Evolutionary conservation across 2,888 invertebrate genomes (phyloP), one percentile per base, ranked within the genome.

Genomic region (Ormyrus thymus): DNA sequence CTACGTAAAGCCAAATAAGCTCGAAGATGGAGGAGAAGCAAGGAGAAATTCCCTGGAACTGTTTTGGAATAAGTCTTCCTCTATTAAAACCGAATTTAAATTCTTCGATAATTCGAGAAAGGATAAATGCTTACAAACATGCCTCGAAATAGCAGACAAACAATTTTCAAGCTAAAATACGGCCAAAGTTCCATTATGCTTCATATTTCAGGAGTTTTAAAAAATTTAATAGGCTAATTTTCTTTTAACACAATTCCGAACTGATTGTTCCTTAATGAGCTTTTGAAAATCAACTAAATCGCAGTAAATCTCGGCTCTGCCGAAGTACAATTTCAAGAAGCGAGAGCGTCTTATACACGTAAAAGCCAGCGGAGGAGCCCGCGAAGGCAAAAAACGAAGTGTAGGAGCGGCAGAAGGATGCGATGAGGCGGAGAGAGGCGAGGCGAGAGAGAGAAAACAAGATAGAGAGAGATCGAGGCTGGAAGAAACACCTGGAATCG

Each of bases 401-500:
- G 46, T 46, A 13, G 46, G 11, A 69, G 9, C 55, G 43, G 61
- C 6, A 50, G 13, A 59, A 29, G 45, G 9, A 43, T 29, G 29
- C 29, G 29, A 29, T 11, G n/a, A 50, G 56, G 7, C 9, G 15
- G 15, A 58, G 15, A 29, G 15, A 6, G 15, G 43, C 11, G 11
- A 29, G 29, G 29, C 29, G 7, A 13, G 45, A 58, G 15, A 29
- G 15, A 6, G 15, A n/a, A 13, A 58, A 9, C 53, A 11, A 10
- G 10, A 43, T n/a, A 45, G 11, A 46, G 68, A 48, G 5, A 76
- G 72, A 68, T 68, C 61, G 15, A 55, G 46, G 15, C 8, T 64
- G 64, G 58, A 46, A 68, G 80, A 80, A 82, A 81, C 82, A 83
- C 82, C 82, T 83, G 83, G 82, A 83, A 83, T 82, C 82, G 81